Conservation (phyloP, 2,113 vertebrate species). For the Nematolebias whitei region DNA sequence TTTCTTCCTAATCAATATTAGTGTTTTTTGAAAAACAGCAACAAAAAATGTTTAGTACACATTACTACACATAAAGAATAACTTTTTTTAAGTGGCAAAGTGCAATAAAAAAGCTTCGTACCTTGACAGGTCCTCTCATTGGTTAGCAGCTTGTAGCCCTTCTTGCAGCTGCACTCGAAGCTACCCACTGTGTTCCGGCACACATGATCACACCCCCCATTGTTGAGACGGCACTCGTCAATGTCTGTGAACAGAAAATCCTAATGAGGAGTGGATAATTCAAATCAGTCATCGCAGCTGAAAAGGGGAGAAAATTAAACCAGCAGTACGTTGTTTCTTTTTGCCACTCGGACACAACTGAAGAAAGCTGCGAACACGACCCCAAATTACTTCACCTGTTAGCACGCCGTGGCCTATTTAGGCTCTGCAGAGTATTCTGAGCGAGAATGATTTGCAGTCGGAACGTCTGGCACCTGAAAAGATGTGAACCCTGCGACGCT, state of each 20-base stretch:
- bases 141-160: constrained; percentile 97
- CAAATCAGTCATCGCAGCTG: constrained; percentile 16
- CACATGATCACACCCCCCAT: constrained; percentile 96
- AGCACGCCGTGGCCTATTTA: constrained; percentile 2
- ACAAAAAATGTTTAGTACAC: no score
- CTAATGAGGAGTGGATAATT: background rate
- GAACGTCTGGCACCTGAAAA: background rate
- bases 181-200: constrained; percentile 97
- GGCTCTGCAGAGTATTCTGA: background rate
- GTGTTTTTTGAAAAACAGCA: no score
- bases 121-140: constrained; percentile 97
- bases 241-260: constrained; percentile 83
- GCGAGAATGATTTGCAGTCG: background rate
- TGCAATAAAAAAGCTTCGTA: constrained; percentile 57
- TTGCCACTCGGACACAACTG: constrained; percentile 4
- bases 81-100: no score
- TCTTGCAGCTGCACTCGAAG: constrained; percentile 98
- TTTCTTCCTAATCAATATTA: no score
- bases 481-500: background rate
- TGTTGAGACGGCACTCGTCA: constrained; percentile 93
- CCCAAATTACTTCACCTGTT: background rate
- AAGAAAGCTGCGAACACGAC: background rate
- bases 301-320: constrained; percentile 18
- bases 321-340: background rate
- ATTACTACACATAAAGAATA: no score